Evolutionary conservation across 2,888 invertebrate species (phyloP).

Genomic region (Strigamia maritima): DNA sequence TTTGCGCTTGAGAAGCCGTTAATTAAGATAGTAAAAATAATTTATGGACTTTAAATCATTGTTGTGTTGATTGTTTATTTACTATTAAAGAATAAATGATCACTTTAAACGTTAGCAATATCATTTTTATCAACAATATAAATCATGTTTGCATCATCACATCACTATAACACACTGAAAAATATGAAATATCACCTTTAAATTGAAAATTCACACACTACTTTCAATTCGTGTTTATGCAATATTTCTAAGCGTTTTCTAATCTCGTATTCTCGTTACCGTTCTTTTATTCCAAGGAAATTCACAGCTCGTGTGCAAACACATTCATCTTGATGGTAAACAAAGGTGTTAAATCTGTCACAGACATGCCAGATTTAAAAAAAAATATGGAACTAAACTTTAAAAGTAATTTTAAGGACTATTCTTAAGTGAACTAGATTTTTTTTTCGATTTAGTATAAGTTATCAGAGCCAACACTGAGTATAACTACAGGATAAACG

Average conservation of each 20-base stretch:
- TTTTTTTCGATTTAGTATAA: neutral
- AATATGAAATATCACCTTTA: neutral
- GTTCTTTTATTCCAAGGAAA: neutral
- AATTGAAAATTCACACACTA: neutral
- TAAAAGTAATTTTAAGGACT: neutral
- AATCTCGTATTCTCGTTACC: neutral
- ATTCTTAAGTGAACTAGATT: neutral
- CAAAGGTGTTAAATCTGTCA: neutral
- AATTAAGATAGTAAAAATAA: neutral
- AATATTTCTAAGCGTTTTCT: neutral
- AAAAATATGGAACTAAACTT: neutral
- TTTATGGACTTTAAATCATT: neutral
- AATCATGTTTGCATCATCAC: too few relatives aligned
- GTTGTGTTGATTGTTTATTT: too few relatives aligned
- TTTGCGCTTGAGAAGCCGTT: neutral
- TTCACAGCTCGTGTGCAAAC: neutral
- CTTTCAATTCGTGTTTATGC: neutral
- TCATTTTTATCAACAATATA: too few relatives aligned
- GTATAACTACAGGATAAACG: neutral
- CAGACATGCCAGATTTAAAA: neutral
- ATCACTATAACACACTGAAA: neutral
- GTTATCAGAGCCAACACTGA: neutral
- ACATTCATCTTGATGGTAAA: slow-evolving; percentile 2
- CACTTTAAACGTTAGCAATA: too few relatives aligned
- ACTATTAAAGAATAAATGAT: too few relatives aligned